Conservation (phyloP, 2,888 invertebrate species). For the Oscheius myriophilus region DNA sequence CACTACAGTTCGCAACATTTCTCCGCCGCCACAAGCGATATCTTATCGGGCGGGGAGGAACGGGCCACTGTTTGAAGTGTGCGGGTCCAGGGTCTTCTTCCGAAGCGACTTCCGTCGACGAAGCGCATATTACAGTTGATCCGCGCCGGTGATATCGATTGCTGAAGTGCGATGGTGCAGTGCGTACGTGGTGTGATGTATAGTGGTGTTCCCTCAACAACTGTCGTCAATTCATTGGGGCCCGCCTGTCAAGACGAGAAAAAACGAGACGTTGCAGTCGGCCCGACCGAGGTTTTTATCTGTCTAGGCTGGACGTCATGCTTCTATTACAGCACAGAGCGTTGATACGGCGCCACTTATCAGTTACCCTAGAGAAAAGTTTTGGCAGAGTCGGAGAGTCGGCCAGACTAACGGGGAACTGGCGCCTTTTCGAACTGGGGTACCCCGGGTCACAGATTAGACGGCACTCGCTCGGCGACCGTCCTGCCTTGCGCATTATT, state of each 20-base stretch:
- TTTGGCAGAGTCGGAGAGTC: no score
- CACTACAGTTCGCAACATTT: conserved; percentile 23
- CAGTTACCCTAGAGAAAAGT: no score
- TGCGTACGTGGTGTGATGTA: conserved; percentile 26
- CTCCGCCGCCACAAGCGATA: neutral
- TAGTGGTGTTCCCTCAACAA: conserved; percentile 24
- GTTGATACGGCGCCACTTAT: no score
- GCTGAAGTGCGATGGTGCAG: conserved; percentile 2
- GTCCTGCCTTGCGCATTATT: no score
- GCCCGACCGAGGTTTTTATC: conserved; percentile 8
- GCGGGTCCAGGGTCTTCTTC: no score
- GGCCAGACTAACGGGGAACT: no score
- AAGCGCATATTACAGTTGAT: no score
- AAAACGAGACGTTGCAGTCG: conserved; percentile 17
- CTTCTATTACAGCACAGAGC: conserved; percentile 12
- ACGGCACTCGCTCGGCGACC: no score
- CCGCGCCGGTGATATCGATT: neutral
- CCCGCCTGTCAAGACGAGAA: conserved; percentile 21
- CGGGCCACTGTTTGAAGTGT: no score
- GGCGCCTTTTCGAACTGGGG: no score
- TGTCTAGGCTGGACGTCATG: conserved; percentile 14
- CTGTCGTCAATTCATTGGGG: conserved; percentile 20
- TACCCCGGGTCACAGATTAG: no score
- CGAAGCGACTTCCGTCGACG: no score
- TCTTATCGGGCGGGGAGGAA: conserved; percentile 23